Evolutionary conservation across 2,113 vertebrate species (phyloP).

Genomic region (Oryzias curvinotus): DNA sequence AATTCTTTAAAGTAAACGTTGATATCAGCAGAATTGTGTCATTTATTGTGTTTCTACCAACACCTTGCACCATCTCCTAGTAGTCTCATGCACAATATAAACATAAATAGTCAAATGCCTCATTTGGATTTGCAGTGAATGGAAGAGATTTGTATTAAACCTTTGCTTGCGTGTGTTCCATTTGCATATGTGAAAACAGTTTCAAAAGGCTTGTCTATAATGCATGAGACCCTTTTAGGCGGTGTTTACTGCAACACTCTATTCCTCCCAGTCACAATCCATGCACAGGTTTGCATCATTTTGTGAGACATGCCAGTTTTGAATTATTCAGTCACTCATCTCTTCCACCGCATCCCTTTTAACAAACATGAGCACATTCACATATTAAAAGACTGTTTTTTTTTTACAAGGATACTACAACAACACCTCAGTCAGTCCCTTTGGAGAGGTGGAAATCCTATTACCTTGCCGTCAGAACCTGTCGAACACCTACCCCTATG

Average conservation of each 20-base stretch:
- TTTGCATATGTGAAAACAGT: conserved; percentile 73
- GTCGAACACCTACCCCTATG: conserved; percentile 77
- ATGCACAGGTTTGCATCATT: conserved; percentile 75
- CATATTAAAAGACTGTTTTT: conserved; percentile 45
- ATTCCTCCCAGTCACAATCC: conserved; percentile 75
- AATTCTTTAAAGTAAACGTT: conserved; percentile 53
- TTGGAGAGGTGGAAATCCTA: conserved; percentile 90
- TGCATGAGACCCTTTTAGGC: conserved; percentile 78
- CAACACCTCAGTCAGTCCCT: conserved; percentile 78
- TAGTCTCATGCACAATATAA: conserved; percentile 39
- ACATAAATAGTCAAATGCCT: conserved; percentile 62
- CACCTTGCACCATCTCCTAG: conserved; percentile 32
- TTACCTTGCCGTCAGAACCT: conserved; percentile 93
- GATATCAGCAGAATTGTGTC: conserved; percentile 41
- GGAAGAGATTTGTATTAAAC: conserved; percentile 54
- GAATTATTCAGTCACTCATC: conserved; percentile 84
- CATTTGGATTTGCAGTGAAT: conserved; percentile 56
- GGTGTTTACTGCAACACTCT: conserved; percentile 74
- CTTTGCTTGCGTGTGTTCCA: conserved; percentile 56
- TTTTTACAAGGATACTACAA: conserved; percentile 73
- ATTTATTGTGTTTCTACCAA: conserved; percentile 43
- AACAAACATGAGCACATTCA: conserved; percentile 64
- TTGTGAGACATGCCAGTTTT: conserved; percentile 77
- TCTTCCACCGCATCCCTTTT: conserved; percentile 68
- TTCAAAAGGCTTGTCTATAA: conserved; percentile 79